Conservation (phyloP, 2,113 vertebrate species). For the Centropus unirufus region DNA sequence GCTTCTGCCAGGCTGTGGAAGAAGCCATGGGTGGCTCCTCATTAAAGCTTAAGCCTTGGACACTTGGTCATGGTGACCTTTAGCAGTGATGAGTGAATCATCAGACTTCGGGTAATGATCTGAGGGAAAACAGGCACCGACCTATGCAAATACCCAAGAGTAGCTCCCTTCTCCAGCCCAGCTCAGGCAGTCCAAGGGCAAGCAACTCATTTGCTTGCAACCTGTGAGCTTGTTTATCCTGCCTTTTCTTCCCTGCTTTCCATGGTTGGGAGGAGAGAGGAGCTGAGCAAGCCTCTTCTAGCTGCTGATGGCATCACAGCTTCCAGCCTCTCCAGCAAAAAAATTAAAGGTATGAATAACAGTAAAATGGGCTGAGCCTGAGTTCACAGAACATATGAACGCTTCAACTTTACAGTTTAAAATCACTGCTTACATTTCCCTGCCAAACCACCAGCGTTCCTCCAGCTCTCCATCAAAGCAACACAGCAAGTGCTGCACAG, state of each 20-base stretch:
- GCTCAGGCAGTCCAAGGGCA: fast-evolving
- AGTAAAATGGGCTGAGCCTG: neutral
- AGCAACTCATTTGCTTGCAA: neutral
- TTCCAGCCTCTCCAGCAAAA: neutral
- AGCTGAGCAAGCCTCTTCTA: neutral
- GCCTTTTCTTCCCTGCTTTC: neutral
- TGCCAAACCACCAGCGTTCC: neutral
- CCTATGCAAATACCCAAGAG: neutral
- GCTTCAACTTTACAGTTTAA: neutral
- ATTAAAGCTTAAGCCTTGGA: neutral
- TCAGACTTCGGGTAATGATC: fast-evolving
- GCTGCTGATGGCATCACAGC: neutral
- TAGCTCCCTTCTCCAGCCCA: neutral
- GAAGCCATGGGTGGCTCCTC: neutral
- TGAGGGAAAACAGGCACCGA: neutral
- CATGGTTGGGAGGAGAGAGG: neutral
- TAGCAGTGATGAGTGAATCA: fast-evolving
- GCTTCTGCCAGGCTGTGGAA: fast-evolving
- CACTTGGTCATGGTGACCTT: no score
- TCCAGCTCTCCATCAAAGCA: neutral
- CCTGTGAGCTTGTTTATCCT: neutral
- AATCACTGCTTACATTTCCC: neutral
- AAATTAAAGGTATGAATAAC: neutral
- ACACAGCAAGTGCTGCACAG: fast-evolving
- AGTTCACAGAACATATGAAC: neutral